phyloP scores from a whole-genome alignment of 30 jellyfish, hydroid and myxozoan species.

The Haliclystus octoradiatus region DNA sequence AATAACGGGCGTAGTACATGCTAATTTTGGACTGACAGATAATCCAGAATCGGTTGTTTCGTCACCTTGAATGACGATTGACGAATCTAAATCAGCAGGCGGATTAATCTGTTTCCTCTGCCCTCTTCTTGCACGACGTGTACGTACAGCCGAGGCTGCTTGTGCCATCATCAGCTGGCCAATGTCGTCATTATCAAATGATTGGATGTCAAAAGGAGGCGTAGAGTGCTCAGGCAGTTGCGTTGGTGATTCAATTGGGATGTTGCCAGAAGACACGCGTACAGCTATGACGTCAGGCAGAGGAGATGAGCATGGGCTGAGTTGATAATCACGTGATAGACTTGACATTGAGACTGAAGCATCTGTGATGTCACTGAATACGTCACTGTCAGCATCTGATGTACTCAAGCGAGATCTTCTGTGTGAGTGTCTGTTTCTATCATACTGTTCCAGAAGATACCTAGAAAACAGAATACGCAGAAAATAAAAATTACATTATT shows the following conservation, averaged over 20 bases:
- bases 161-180: slow-evolving; percentile 45
- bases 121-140: slow-evolving; percentile 47
- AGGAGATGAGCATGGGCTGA: slow-evolving; percentile 28
- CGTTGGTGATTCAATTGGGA: background rate
- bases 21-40: background rate
- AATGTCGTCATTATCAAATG: slow-evolving; percentile 24
- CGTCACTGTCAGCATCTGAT: slow-evolving; percentile 68
- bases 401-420: slow-evolving; percentile 31
- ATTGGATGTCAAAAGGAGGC: slow-evolving; percentile 6
- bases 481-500: no score
- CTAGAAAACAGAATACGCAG: no score
- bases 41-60: background rate
- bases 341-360: slow-evolving; percentile 43
- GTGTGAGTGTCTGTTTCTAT: slow-evolving; percentile 14
- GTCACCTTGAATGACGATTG: background rate
- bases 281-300: slow-evolving; percentile 13
- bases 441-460: slow-evolving; percentile 30
- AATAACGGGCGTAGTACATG: background rate
- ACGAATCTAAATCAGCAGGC: background rate
- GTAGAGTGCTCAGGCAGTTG: background rate
- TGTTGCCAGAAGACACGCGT: slow-evolving; percentile 14
- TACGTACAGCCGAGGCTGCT: slow-evolving; percentile 79
- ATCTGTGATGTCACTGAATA: slow-evolving; percentile 56
- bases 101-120: slow-evolving; percentile 5
- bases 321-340: slow-evolving; percentile 29